Conservation (phyloP, 1,140 invertebrate genomes). For the Panagrolaimus sp. region DNA sequence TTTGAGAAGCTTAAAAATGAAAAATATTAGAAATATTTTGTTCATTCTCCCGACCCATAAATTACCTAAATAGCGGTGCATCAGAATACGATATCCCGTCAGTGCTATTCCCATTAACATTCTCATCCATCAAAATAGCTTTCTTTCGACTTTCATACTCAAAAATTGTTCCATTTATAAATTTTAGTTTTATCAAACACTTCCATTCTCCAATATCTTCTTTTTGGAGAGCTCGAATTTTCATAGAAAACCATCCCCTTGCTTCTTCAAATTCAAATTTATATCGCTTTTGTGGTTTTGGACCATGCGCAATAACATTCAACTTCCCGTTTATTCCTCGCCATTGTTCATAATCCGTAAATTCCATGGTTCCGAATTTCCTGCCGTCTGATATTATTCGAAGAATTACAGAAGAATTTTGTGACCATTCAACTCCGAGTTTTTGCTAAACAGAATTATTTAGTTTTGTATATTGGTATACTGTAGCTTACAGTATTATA, state of each 20-base stretch:
- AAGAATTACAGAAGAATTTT: not conserved
- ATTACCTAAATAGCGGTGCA: not conserved
- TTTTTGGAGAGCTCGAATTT: not conserved
- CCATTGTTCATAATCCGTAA: not conserved
- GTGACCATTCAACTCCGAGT: constrained; percentile 6
- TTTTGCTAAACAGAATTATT: not conserved
- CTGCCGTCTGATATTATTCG: constrained; percentile 3
- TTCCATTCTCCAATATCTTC: not conserved
- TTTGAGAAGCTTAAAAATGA: constrained; percentile 8
- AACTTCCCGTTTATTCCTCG: not conserved
- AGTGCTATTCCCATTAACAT: not conserved
- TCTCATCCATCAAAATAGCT: not conserved
- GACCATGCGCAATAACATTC: not conserved
- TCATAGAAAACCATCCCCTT: not conserved
- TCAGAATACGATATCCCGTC: not conserved
- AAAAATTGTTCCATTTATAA: constrained; percentile 1
- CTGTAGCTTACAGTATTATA: too few relatives aligned
- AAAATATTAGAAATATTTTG: too few relatives aligned
- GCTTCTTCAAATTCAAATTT: constrained; percentile 11
- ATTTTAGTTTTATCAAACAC: not conserved
- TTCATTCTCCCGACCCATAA: too few relatives aligned
- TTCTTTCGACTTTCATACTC: not conserved
- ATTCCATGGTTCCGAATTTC: not conserved
- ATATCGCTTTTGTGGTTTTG: not conserved
- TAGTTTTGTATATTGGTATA: too few relatives aligned